Evolutionary conservation across 2,113 vertebrate species (phyloP), one percentile per base, ranked within the genome.

Genomic region (Calyptomena viridis): DNA sequence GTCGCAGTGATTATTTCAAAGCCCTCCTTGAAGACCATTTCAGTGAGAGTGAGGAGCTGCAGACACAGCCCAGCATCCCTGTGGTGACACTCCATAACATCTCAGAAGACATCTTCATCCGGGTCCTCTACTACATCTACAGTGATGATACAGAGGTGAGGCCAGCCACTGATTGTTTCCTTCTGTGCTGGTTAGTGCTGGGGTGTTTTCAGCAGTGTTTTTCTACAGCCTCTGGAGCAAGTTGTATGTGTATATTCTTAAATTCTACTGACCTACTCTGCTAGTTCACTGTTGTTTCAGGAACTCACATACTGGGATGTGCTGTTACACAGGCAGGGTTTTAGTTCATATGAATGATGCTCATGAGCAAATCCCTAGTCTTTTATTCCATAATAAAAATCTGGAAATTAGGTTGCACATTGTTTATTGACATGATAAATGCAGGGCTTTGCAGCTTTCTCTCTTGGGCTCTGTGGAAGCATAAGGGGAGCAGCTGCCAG

Each of bases 1-100:
- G 99, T 81, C 99, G 99, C 27, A 99, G 99, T 64, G 99, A 99
- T 97, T 99, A 99, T 96, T 99, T 99, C 96, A 99, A 99, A 97
- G 99, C 99, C 22, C 94, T 99, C 50, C 94, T 99, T 94, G 98
- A 99, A 69, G 99, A 99, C 95, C 99, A 99, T 97, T 99, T 99
- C 97, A 98, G 98, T 35, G 99, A 99, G 96, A 99, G 98, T 3
- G 98, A 98, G 91, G 98, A 98, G 91, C 97, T 99, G 25, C 98
- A 97, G 94, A 98, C 98, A 5, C 98, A 98, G 39, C 99, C 99
- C n/a, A 98, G 98, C 94, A 99, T 98, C 77, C 98, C 98, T 3
- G 99, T 98, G 35, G 98, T 99, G 89, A 99, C 98, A 35, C 97
- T 99, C 64, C 99, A 99, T 42, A 98, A 98, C 89, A 98, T 99